Evolutionary conservation across 2,797 vertebrate genomes (phyloP).

Genomic region (Limosa lapponica): DNA sequence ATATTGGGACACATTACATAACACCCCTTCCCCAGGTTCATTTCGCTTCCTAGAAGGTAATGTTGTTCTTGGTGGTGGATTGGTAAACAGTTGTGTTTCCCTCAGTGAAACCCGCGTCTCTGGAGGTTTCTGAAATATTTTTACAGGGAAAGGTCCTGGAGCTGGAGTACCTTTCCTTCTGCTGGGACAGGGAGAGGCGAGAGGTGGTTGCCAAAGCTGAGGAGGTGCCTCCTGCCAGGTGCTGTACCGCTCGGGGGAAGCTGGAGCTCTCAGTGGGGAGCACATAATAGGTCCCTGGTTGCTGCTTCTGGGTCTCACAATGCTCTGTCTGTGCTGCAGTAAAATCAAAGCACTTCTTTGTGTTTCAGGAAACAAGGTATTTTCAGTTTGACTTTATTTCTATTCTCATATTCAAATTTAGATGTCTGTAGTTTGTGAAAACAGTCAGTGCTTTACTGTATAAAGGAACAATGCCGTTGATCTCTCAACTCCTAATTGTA

Average conservation of each 20-base stretch:
- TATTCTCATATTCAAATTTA: slow-evolving; percentile 3
- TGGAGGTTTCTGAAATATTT: neutral
- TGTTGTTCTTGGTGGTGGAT: neutral
- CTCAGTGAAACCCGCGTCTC: neutral
- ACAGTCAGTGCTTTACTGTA: neutral
- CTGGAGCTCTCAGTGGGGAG: neutral
- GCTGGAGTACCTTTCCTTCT: neutral
- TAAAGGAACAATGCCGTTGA: neutral
- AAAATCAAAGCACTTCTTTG: neutral
- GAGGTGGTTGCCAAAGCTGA: neutral
- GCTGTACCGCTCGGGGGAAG: accelerated
- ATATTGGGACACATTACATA: accelerated
- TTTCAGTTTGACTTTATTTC: slow-evolving; percentile 28
- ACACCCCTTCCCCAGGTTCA: neutral
- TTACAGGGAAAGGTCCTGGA: neutral
- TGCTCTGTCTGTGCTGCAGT: neutral
- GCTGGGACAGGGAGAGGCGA: neutral
- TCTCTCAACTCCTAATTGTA: neutral
- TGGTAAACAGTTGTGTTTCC: neutral
- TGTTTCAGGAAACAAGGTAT: neutral
- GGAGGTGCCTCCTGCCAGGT: neutral
- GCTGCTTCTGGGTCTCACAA: neutral
- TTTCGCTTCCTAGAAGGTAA: neutral
- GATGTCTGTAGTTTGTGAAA: neutral
- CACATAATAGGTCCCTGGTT: neutral